These are phyloP conservation scores for Oikopleura dioica DNA, from an alignment of 23 tunicate genomes.

Conservation along the genomic window DNA sequence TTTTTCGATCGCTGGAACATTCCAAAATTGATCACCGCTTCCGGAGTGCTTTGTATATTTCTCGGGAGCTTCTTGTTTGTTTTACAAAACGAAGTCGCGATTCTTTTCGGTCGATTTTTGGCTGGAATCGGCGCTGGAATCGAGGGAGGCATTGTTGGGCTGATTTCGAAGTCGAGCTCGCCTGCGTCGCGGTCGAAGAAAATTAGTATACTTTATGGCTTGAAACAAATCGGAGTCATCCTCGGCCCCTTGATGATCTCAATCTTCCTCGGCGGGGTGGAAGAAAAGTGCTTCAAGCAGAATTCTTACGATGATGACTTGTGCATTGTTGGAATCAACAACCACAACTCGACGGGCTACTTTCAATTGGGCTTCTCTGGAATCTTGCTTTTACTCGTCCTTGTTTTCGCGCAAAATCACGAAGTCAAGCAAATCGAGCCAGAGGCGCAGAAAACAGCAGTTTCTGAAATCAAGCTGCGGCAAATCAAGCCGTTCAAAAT, in stretches of 20 bases:
- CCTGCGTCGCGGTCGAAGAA: neutral
- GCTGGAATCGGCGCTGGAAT: neutral
- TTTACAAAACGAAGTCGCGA: neutral
- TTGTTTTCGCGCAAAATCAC: neutral
- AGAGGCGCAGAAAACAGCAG: neutral
- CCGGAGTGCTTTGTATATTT: neutral
- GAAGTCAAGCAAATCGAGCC: neutral
- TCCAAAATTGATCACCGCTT: neutral
- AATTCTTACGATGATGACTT: no score
- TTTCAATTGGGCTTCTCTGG: neutral
- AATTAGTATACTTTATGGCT: neutral
- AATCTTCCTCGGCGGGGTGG: neutral
- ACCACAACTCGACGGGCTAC: neutral
- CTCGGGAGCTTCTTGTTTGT: neutral
- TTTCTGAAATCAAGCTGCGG: neutral
- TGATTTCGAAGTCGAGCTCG: neutral
- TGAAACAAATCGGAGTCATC: slow-evolving; percentile 1
- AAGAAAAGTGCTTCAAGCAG: no score
- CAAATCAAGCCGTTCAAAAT: neutral
- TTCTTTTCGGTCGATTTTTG: neutral
- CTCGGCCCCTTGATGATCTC: neutral
- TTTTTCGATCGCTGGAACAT: neutral
- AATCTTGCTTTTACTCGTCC: neutral
- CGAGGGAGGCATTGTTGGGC: neutral
- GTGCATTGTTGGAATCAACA: no score